Base-by-base conservation (phyloP, 2,888 invertebrate genomes). In the Coecobrya sp. region DNA sequence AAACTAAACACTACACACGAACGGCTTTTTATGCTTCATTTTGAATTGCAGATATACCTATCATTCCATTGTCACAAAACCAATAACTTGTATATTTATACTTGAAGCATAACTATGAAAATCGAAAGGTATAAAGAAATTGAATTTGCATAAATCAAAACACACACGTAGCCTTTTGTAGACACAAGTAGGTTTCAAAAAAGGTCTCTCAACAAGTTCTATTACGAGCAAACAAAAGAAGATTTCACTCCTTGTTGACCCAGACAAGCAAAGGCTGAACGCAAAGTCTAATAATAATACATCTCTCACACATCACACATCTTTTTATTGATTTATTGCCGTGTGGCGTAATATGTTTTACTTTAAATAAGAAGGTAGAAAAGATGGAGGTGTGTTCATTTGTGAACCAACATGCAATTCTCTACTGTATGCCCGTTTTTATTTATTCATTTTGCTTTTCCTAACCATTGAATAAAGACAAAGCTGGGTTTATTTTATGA, bases 231-330 rank as follows among this genome's bases (percentile, higher is more conserved):
- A 82, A 82, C 11, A 82, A n/a, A 82, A n/a, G 27, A 59, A 59
- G 76, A 87, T 86, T 86, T 73, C 88, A 73, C 70, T 76, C 88
- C 88, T 88, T 88, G 88, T 88, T 88, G 79, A 88, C 88, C 88
- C 88, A 79, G 25, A 42, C 13, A 30, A 19, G 36, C 22, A 62
- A 65, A 65, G 30, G 19, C 79, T 25, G 52, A 42, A 62, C 59
- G 30, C 36, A 79, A 0, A 62, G 22, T n/a, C 19, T 62, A 62
- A 79, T 88, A 19, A 49, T 68, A 79, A 88, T 19, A 65, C 59
- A 82, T 52, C 30, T 36, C 81, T 82, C 11, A 19, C 13, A 52
- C 36, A 42, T 42, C 45, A n/a, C 76, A 30, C 19, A 79, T 65
- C 55, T n/a, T 62, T 76, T 62, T 76, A 79, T 49, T 86, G 90